A percentile compares a stretch with the other conserved stretches of the same genome.
Evolutionary conservation across 2,888 invertebrate genomes (phyloP).

Genomic region (Liposcelis brunnea): DNA sequence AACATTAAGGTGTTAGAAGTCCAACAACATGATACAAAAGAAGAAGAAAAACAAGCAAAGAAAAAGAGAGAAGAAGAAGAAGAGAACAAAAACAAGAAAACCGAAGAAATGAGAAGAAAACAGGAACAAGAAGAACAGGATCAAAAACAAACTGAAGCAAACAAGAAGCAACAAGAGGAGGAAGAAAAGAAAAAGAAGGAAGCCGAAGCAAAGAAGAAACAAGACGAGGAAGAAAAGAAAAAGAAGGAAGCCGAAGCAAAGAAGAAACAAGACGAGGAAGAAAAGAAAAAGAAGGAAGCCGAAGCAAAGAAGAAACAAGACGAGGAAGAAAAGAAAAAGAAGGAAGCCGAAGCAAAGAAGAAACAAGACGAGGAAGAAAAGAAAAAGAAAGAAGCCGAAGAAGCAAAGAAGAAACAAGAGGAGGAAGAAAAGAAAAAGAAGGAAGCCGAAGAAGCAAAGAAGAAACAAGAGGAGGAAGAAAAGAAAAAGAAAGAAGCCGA

Average conservation of each 20-base stretch:
- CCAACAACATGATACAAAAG: not conserved
- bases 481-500: constrained; percentile 10
- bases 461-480: constrained; percentile 8
- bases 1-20: constrained; percentile 12
- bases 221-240: constrained; percentile 12
- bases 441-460: constrained; percentile 13
- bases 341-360: constrained; percentile 12
- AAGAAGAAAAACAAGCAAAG: constrained; percentile 13
- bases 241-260: constrained; percentile 13
- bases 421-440: constrained; percentile 14
- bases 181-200: constrained; percentile 14
- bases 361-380: constrained; percentile 12
- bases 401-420: constrained; percentile 11
- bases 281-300: constrained; percentile 14
- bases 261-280: constrained; percentile 14
- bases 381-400: constrained; percentile 14
- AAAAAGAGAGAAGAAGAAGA: constrained; percentile 14
- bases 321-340: constrained; percentile 13
- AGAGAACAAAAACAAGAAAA: constrained; percentile 13
- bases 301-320: constrained; percentile 13
- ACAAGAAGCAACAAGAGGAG: constrained; percentile 12
- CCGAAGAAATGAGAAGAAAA: constrained; percentile 8
- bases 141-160: constrained; percentile 11
- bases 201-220: constrained; percentile 13
- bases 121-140: constrained; percentile 12